A percentile compares a stretch with the other conserved stretches of the same genome.
phyloP scores from a whole-genome alignment of 2,888 invertebrate species.

The Drosophila conformis region DNA sequence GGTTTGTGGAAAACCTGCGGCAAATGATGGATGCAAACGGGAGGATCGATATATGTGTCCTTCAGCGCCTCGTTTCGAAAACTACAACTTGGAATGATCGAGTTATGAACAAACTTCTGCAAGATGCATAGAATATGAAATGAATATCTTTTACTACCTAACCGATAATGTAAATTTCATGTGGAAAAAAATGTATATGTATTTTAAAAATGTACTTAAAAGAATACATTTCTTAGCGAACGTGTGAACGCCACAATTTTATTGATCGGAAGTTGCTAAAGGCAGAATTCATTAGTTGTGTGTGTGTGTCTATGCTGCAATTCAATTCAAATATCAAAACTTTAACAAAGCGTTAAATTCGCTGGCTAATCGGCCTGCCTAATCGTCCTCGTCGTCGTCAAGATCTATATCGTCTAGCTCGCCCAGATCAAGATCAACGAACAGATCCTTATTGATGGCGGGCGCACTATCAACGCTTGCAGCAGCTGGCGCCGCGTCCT shows the following conservation, averaged over 20 bases:
- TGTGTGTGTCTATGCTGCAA: constrained; percentile 16
- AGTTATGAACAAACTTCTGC: background rate
- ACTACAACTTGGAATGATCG: constrained; percentile 34
- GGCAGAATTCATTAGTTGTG: constrained; percentile 53
- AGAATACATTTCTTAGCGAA: background rate
- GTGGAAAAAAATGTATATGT: background rate
- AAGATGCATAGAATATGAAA: background rate
- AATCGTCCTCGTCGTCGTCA: constrained; percentile 85
- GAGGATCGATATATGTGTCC: background rate
- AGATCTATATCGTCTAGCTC: constrained; percentile 92
- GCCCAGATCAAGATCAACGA: constrained; percentile 89
- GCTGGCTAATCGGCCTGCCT: constrained; percentile 14
- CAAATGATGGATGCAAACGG: background rate
- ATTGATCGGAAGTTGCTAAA: constrained; percentile 61
- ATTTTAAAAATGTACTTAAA: background rate
- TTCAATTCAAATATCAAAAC: constrained; percentile 35
- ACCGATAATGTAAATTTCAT: background rate
- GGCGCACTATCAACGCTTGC: constrained; percentile 86
- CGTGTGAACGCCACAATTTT: constrained; percentile 67
- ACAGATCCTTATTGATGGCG: constrained; percentile 96
- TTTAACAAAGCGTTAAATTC: constrained; percentile 28
- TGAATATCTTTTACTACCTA: background rate
- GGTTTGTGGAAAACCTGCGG: constrained; percentile 15
- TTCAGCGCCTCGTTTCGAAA: constrained; percentile 9
- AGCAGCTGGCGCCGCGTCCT: constrained; percentile 58